Evolutionary conservation across 1,140 invertebrate genomes (phyloP), one percentile per base, ranked within the genome.

Genomic region (Cydia pomonella): DNA sequence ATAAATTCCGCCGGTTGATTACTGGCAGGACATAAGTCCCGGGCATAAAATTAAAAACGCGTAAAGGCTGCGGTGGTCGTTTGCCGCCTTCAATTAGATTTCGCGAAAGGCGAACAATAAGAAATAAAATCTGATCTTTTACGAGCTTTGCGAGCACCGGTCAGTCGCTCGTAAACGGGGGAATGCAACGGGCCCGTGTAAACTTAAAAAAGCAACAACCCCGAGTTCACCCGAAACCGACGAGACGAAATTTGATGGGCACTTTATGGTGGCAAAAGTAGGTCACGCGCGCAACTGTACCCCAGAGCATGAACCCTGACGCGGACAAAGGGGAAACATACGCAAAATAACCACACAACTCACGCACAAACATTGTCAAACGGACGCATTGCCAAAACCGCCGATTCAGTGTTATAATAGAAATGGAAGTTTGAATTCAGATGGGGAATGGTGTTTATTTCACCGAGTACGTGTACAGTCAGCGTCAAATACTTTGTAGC

Each of bases 31-130:
- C 84, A 88, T 90, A 85, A 87, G 82, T 87, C 75, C 76, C 73
- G 71, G 73, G 85, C 84, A 84, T 91, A 86, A 92, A 91, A 92
- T 91, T 91, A 90, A 91, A 89, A 92, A 88, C 82, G 84, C 87
- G 89, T 91, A 92, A 92, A 91, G 83, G 82, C 77, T 76, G 82
- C 80, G 84, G 86, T 82, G 83, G 84, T 83, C 77, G 33, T 25
- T 73, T 80, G 84, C 82, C 82, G 79, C 85, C 90, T 92, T 90
- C 90, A 90, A 92, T 92, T 91, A 88, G 88, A 90, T 91, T 92
- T 92, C 86, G 89, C 88, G 87, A 91, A 87, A 90, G 84, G 87
- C 88, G 89, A 90, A 92, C 91, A 92, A 92, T 92, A 91, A 92
- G 91, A 89, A 89, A 90, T 92, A 91, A 92, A 92, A 91, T 92